Base-by-base conservation (phyloP, 2,888 invertebrate species). In the Rutpela maculata region DNA sequence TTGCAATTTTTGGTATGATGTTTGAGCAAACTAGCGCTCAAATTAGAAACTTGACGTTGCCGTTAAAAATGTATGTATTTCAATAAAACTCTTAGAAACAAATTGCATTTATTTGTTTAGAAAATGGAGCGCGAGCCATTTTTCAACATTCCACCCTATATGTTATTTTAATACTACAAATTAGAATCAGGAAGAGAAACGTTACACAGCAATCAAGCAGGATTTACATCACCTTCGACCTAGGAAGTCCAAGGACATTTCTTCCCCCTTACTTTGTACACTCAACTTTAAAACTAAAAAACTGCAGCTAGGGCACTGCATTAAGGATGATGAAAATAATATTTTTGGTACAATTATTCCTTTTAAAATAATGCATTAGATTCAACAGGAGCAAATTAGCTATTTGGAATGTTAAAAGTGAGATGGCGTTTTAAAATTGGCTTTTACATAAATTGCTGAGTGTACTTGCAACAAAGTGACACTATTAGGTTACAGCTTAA, bases 201-300 rank as follows among this genome's bases (percentile, higher is more conserved):
- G 74, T 78, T 79, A 76, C 55, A 67, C 59, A 50, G 66, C 71
- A 80, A 80, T 80, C 71, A 77, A 18, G 59, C 69, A 77, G 78
- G 80, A 80, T 79, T 76, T 66, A 75, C 72, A 73, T 67, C 35
- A 74, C 71, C 72, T 68, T 66, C 76, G 77, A 76, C 70, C 57
- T 78, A 60, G 73, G 78, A 80, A 81, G 77, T 80, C 78, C 81
- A 81, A 81, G 81, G 81, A 77, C 81, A 67, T 59, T 57, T 59
- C 26, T 68, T 68, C 78, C 75, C 77, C 71, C n/a, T 60, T 56
- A 26, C 74, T 43, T n/a, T 55, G 50, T 62, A 68, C 77, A 69
- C 59, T 67, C 73, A 19, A 59, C 56, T 18, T 56, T 18, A 56
- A 56, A 56, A 56, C 1, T 59, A 22, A 18, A 22, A 59, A 22